Evolutionary conservation across 2,113 vertebrate genomes (phyloP).

Genomic region (Chaetodon auriga): DNA sequence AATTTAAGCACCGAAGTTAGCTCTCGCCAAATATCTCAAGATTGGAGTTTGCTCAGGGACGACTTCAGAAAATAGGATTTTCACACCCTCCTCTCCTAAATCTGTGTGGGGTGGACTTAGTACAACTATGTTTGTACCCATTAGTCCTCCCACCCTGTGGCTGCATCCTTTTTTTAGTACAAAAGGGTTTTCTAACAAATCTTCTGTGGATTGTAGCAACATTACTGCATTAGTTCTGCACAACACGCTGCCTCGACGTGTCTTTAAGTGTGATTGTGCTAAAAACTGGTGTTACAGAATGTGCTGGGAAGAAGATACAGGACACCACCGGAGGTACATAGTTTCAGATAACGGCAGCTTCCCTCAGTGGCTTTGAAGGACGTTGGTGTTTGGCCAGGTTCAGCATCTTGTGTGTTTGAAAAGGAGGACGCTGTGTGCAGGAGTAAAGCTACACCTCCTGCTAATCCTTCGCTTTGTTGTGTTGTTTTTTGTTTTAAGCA

Average conservation of each 20-base stretch:
- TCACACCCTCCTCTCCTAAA: slow-evolving; percentile 36
- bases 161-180: slow-evolving; percentile 41
- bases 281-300: slow-evolving; percentile 19
- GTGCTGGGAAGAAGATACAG: slow-evolving; percentile 34
- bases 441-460: slow-evolving; percentile 13
- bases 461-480: slow-evolving; percentile 29
- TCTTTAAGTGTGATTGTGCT: slow-evolving; percentile 34
- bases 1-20: slow-evolving; percentile 35
- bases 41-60: slow-evolving; percentile 25
- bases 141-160: slow-evolving; percentile 48
- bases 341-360: slow-evolving; percentile 32
- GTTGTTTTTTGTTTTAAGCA: slow-evolving; percentile 16
- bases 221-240: slow-evolving; percentile 36
- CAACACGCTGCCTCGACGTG: neutral
- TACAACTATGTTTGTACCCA: slow-evolving; percentile 46
- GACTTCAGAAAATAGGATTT: slow-evolving; percentile 23
- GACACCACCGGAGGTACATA: slow-evolving; percentile 47
- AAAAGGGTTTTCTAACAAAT: slow-evolving; percentile 51
- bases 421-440: slow-evolving; percentile 24
- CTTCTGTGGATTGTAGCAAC: slow-evolving; percentile 39
- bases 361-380: slow-evolving; percentile 40
- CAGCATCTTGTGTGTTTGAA: slow-evolving; percentile 26
- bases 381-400: slow-evolving; percentile 41
- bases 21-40: slow-evolving; percentile 38
- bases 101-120: slow-evolving; percentile 42